A percentile compares a stretch with the other conserved stretches of the same genome.
Conservation (phyloP, 2,888 invertebrate species). For the Stratiomys singularior region DNA sequence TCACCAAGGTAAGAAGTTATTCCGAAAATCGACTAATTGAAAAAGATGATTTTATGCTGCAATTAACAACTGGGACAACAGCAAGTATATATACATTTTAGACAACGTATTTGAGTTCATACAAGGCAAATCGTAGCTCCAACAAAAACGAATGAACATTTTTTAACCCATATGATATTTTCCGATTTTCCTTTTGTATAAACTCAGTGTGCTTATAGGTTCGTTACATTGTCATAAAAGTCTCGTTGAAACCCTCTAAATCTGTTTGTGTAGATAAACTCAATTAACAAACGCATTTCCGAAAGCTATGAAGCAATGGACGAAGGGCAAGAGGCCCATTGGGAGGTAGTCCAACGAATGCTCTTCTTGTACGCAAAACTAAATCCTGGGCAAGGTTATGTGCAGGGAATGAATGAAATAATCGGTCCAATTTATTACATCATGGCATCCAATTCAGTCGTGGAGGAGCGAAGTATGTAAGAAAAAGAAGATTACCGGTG, state of each 20-base stretch:
- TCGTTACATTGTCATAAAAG: too few relatives aligned
- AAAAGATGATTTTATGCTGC: too few relatives aligned
- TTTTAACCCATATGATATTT: too few relatives aligned
- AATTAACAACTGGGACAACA: not conserved
- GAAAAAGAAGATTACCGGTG: not conserved
- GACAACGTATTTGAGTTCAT: too few relatives aligned
- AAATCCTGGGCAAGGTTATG: slow-evolving; percentile 96
- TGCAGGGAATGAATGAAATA: slow-evolving; percentile 99
- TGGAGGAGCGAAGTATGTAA: slow-evolving; percentile 80
- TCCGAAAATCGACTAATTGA: too few relatives aligned
- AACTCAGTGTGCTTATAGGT: too few relatives aligned
- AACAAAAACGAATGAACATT: too few relatives aligned
- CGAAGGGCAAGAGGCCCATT: slow-evolving; percentile 94
- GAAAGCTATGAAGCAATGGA: slow-evolving; percentile 86
- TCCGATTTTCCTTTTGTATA: too few relatives aligned
- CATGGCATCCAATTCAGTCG: slow-evolving; percentile 89
- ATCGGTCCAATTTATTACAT: slow-evolving; percentile 98
- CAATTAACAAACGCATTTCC: slow-evolving; percentile 79
- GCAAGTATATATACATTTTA: slow-evolving; percentile 14
- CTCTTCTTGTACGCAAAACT: slow-evolving; percentile 97
- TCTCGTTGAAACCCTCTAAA: too few relatives aligned
- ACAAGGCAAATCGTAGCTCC: too few relatives aligned
- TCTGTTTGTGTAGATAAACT: slow-evolving; percentile 68
- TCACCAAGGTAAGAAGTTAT: slow-evolving; percentile 78
- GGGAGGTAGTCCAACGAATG: slow-evolving; percentile 98